These are phyloP conservation scores for Apocheima hispidaria DNA, from an alignment of 2,888 invertebrate species.

Conservation along the genomic window DNA sequence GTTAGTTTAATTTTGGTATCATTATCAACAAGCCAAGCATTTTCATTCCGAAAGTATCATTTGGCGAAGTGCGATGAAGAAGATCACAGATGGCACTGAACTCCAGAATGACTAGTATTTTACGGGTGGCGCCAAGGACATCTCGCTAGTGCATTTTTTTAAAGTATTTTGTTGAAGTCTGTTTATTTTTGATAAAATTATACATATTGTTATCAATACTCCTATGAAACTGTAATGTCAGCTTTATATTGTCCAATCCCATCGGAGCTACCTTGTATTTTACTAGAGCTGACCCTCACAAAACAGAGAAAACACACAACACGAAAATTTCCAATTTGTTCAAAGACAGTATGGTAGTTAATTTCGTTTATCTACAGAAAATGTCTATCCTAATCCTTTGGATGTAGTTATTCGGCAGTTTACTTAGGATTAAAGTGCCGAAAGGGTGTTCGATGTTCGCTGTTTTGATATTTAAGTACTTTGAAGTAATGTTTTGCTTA, in stretches of 20 bases:
- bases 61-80: too few relatives aligned
- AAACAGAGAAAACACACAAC: slow-evolving; percentile 12
- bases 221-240: neutral
- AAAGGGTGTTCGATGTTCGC: slow-evolving; percentile 17
- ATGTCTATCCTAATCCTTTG: slow-evolving; percentile 23
- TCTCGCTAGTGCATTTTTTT: too few relatives aligned
- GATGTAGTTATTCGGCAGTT: slow-evolving; percentile 39
- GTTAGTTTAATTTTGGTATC: too few relatives aligned
- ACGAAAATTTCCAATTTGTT: slow-evolving; percentile 30
- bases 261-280: slow-evolving; percentile 7
- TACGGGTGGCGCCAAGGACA: too few relatives aligned
- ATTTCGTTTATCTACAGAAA: slow-evolving; percentile 35
- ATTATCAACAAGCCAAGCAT: too few relatives aligned
- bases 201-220: neutral
- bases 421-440: slow-evolving; percentile 38
- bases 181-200: too few relatives aligned
- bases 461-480: slow-evolving; percentile 25
- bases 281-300: slow-evolving; percentile 2
- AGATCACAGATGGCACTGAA: too few relatives aligned
- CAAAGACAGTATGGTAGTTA: slow-evolving; percentile 24
- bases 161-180: too few relatives aligned
- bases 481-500: slow-evolving; percentile 23
- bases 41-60: too few relatives aligned
- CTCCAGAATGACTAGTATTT: too few relatives aligned
- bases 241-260: slow-evolving; percentile 3